These are phyloP conservation scores for Gonioctena quinquepunctata DNA, from an alignment of 1,140 invertebrate species.

Conservation along the genomic window DNA sequence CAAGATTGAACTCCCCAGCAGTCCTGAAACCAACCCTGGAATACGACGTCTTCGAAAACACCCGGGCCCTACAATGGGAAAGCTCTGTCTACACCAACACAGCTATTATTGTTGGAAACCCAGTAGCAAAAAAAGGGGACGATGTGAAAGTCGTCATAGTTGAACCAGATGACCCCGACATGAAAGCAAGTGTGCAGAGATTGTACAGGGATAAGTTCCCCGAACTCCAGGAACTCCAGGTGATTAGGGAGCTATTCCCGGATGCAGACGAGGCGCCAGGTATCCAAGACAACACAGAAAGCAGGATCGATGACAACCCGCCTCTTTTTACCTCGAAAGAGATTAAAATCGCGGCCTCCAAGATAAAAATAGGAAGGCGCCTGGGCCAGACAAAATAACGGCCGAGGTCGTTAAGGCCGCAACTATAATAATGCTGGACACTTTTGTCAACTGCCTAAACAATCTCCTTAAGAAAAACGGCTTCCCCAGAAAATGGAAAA, in stretches of 20 bases:
- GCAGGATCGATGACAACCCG: not conserved
- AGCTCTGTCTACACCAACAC: not conserved
- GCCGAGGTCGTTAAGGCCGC: not conserved
- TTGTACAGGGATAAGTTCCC: not conserved
- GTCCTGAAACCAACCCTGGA: not conserved
- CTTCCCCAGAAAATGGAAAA: constrained; percentile 25
- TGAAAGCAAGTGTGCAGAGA: not conserved
- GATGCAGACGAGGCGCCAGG: not conserved
- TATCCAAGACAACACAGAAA: too few species aligned
- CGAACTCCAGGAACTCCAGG: not conserved
- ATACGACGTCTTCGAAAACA: not conserved
- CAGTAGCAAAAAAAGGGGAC: not conserved
- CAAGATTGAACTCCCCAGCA: too few species aligned
- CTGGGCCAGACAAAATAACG: not conserved
- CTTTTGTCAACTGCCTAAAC: not conserved
- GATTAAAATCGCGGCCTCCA: not conserved
- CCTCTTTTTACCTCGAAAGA: not conserved
- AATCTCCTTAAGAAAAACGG: not conserved
- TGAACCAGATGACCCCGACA: not conserved
- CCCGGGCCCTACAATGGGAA: not conserved
- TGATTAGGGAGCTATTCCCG: not conserved
- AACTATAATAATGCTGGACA: not conserved
- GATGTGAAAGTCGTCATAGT: not conserved
- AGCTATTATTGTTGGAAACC: not conserved
- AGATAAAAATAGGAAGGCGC: constrained; percentile 16